These are phyloP conservation scores for Nothoprocta perdicaria DNA, from an alignment of 2,113 vertebrate genomes.

Conservation along the genomic window DNA sequence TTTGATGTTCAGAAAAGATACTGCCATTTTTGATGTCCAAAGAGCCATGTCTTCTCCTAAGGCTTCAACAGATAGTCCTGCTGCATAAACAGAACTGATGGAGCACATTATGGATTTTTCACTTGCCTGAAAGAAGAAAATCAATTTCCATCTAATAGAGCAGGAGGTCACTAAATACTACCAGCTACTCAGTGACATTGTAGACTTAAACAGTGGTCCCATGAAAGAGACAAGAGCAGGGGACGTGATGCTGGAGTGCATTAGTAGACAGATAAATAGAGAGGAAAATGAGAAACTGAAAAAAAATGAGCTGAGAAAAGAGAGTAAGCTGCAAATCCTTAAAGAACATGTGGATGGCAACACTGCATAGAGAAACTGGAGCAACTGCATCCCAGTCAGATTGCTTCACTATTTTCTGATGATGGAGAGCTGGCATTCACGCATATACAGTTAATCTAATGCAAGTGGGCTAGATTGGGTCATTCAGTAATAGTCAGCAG, in stretches of 20 bases:
- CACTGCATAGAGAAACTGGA: background rate
- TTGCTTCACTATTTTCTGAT: background rate
- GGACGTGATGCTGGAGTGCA: background rate
- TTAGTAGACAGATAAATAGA: constrained; percentile 26
- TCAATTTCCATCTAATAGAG: constrained; percentile 46
- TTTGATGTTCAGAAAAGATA: background rate
- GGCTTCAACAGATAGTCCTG: background rate
- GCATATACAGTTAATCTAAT: background rate
- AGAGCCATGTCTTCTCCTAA: background rate
- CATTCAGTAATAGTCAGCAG: background rate
- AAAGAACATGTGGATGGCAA: background rate
- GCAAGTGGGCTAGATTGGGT: background rate
- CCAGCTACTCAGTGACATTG: constrained; percentile 10
- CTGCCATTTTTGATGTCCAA: background rate
- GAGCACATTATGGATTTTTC: constrained; percentile 60
- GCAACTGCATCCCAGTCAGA: background rate
- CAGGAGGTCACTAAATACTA: constrained; percentile 17
- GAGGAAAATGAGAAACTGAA: constrained; percentile 10
- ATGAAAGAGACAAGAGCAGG: background rate
- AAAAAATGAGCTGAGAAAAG: background rate
- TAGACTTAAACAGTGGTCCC: constrained; percentile 12
- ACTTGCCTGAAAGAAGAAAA: constrained; percentile 28
- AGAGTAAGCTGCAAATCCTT: background rate
- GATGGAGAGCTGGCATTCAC: background rate
- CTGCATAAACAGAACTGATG: constrained; percentile 22